These are phyloP conservation scores for Forbesichthys agassizii DNA, from an alignment of 2,113 vertebrate genomes.

Conservation along the genomic window DNA sequence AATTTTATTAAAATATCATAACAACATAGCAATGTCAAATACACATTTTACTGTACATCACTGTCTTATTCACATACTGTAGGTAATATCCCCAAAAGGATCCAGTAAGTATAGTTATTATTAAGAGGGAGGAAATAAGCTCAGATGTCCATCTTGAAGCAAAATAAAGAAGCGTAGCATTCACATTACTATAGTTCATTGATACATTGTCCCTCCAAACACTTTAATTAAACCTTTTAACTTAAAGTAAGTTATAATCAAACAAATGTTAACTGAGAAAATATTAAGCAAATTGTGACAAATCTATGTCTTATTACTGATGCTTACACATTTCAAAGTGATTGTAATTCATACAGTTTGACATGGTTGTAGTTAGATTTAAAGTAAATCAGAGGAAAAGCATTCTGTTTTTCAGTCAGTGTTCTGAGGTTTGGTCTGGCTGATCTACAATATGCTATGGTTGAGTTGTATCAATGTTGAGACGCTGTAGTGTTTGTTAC, in stretches of 20 bases:
- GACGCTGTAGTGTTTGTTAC: not conserved
- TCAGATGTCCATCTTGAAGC: conserved; percentile 20
- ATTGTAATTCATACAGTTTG: no score
- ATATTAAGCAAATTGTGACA: conserved; percentile 25
- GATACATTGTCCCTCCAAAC: conserved; percentile 55
- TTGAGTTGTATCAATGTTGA: not conserved
- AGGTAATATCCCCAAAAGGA: conserved; percentile 55
- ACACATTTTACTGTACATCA: conserved; percentile 67
- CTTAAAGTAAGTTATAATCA: conserved; percentile 16
- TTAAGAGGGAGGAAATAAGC: conserved; percentile 38
- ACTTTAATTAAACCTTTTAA: conserved; percentile 56
- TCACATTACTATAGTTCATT: conserved; percentile 68
- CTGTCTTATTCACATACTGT: conserved; percentile 66
- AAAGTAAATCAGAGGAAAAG: no score
- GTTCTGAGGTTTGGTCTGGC: conserved; percentile 7
- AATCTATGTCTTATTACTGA: not conserved
- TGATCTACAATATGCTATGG: no score
- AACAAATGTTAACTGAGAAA: conserved; percentile 50
- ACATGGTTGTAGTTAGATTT: no score
- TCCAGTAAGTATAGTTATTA: conserved; percentile 52
- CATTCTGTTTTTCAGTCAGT: not conserved
- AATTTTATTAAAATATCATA: conserved; percentile 75
- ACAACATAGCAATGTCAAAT: conserved; percentile 59
- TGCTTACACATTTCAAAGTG: no score
- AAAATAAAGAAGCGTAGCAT: conserved; percentile 51